Base-by-base conservation (phyloP, 2,888 invertebrate genomes). In the Agrenia bidenticulata region DNA sequence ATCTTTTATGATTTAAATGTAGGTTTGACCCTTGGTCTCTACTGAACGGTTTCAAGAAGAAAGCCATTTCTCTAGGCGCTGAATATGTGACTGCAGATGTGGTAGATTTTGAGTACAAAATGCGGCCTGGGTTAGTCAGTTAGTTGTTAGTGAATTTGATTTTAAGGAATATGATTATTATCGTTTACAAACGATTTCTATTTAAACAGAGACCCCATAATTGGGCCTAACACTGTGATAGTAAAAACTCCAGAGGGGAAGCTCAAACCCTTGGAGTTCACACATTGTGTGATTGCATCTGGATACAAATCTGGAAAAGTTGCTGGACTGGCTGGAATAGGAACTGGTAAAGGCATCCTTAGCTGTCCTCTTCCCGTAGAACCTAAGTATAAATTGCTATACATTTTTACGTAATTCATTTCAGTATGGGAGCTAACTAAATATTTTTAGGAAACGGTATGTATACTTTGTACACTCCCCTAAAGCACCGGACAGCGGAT, bases 21-120 rank as follows among this genome's bases (percentile, higher is more conserved):
- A 78, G 80, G 85, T 94, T 97, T 80, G 94, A 97, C 82, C 89
- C 96, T 0, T 90, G 90, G 89, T 84, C 87, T 1, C 80, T 96
- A 5, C 81, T 96, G 17, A 84, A 83, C 70, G 89, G 89, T 1
- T 84, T 94, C n/a, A 86, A 89, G 77, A 84, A 83, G 51, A 92
- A 90, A 79, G 88, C 92, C 37, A 79, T 84, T 23, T 84, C 87
- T 24, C 82, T 90, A 68, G 95, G 93, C 4, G 86, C 87, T 0
- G 83, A 85, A 63, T 95, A 88, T 80, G 79, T 93, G 0, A 83
- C 86, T 69, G 94, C 86, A 2, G 90, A 93, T 80, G 88, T 88
- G 0, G 82, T 85, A 17, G 88, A 86, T 27, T 92, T 94, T 82
- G 81, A 85, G 63, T 53, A 57, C 41, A 39, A 57, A 19, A 23